These are phyloP conservation scores for Pentamera pediparva DNA, from an alignment of 53 echinoderm and acorn worm species.

Conservation along the genomic window DNA sequence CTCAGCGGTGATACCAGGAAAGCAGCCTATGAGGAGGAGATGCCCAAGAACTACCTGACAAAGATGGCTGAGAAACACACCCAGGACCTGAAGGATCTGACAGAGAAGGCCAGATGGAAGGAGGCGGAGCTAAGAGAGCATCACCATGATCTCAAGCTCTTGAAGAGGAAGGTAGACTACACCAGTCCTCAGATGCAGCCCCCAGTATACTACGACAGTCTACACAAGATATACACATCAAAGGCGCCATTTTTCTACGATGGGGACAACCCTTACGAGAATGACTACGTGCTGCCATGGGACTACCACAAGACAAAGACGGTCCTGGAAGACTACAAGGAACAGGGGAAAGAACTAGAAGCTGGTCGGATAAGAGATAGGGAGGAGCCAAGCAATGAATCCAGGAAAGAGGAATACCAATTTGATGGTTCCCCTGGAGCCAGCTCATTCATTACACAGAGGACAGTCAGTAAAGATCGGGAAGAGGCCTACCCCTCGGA, in stretches of 20 bases:
- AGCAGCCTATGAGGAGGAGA: conserved; percentile 48
- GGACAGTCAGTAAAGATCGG: conserved; percentile 56
- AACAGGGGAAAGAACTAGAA: conserved; percentile 48
- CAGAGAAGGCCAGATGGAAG: conserved; percentile 79
- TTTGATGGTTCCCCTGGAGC: conserved; percentile 84
- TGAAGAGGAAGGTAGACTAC: conserved; percentile 90
- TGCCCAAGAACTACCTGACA: conserved; percentile 66
- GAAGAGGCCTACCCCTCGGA: conserved; percentile 44
- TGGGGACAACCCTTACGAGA: conserved; percentile 93
- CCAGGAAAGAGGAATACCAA: conserved; percentile 47
- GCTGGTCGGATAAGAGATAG: background rate
- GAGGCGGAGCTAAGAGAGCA: conserved; percentile 88
- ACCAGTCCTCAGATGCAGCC: conserved; percentile 74
- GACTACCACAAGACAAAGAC: conserved; percentile 89
- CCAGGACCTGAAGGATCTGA: conserved; percentile 58
- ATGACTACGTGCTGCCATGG: conserved; percentile 89
- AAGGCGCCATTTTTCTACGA: conserved; percentile 96
- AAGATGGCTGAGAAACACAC: conserved; percentile 63
- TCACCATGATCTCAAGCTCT: conserved; percentile 71
- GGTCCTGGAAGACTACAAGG: conserved; percentile 53
- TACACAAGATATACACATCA: conserved; percentile 87
- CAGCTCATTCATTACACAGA: conserved; percentile 73
- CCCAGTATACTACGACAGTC: conserved; percentile 83
- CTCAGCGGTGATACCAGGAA: conserved; percentile 60
- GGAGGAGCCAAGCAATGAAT: background rate